Evolutionary conservation across 2,888 invertebrate genomes (phyloP), one percentile per base, ranked within the genome.

Genomic region (Deroplatys truncata): DNA sequence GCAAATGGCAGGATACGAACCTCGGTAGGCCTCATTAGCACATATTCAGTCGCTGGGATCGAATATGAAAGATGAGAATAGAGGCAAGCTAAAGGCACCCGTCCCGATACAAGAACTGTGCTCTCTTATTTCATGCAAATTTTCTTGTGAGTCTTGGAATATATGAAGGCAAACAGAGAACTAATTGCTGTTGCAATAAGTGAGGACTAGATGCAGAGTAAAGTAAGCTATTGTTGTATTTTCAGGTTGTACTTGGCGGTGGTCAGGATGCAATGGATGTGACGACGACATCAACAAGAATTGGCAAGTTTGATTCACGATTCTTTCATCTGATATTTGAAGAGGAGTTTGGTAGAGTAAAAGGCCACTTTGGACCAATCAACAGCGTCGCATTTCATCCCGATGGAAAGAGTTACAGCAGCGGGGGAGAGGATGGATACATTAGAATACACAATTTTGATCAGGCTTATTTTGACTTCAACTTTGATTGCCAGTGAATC

Each of bases 231-330:
- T 1, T 16, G 20, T 72, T 72, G 16, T 72, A 20, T 72, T 72
- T 92, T 92, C 91, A 96, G 96, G 95, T 99, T 10, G 98, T 99
- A 2, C 95, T 99, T 85, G 99, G 99, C 90, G 99, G 99, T 93
- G 99, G 99, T 92, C 99, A 99, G 94, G 99, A 99, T 93, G 99
- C 99, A 90, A 99, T 99, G 98, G 98, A 98, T 92, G 99, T 99
- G 90, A 99, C 99, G 85, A 98, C 98, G 2, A 99, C 99, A 0
- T 98, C 98, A 0, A 96, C 98, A 0, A 95, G 98, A 92, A 96
- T 98, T 91, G 99, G 99, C 88, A 99, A 99, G 94, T 99, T 99
- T 93, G 99, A 99, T 93, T 98, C 97, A 16, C 97, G 93, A 88
- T 98, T 99, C 94, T 99, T 97, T 95, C 98, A 99, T 93, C 94